phyloP scores from a whole-genome alignment of 1,140 invertebrate species.

The Psix sp. region DNA sequence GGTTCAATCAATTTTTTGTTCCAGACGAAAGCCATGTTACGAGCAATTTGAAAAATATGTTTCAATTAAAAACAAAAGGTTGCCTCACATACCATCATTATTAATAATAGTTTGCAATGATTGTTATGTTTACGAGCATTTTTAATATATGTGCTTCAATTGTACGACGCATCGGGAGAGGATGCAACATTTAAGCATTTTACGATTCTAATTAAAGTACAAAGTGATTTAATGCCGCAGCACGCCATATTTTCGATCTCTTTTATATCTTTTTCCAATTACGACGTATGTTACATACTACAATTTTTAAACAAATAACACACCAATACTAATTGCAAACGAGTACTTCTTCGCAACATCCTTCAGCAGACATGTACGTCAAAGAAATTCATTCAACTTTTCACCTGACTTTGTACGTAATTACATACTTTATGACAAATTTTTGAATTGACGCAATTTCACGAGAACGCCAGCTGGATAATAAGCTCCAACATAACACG shows the following conservation, averaged over 20 bases:
- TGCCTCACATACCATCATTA: slow-evolving; percentile 41
- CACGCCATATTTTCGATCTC: slow-evolving; percentile 45
- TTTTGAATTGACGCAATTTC: slow-evolving; percentile 23
- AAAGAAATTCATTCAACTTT: slow-evolving; percentile 44
- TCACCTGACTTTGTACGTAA: slow-evolving; percentile 28
- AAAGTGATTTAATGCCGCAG: slow-evolving; percentile 50
- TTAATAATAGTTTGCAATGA: slow-evolving; percentile 52
- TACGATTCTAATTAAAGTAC: slow-evolving; percentile 57
- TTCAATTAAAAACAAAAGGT: slow-evolving; percentile 56
- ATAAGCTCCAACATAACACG: slow-evolving; percentile 17
- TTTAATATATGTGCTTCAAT: slow-evolving; percentile 55
- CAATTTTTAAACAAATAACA: slow-evolving; percentile 47
- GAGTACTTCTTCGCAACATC: slow-evolving; percentile 26
- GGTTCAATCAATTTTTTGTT: slow-evolving; percentile 48
- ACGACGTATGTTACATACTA: slow-evolving; percentile 15
- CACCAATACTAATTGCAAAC: slow-evolving; percentile 40
- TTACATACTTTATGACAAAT: slow-evolving; percentile 26
- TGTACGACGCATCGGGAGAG: slow-evolving; percentile 49
- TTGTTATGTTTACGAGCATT: slow-evolving; percentile 55
- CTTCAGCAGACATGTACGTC: slow-evolving; percentile 14
- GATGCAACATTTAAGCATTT: slow-evolving; percentile 52
- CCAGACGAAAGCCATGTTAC: slow-evolving; percentile 26
- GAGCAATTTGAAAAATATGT: slow-evolving; percentile 50
- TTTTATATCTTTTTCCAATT: slow-evolving; percentile 49
- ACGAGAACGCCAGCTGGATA: slow-evolving; percentile 3